Conservation (phyloP, 1,140 invertebrate genomes). For the Platyura marginata region DNA sequence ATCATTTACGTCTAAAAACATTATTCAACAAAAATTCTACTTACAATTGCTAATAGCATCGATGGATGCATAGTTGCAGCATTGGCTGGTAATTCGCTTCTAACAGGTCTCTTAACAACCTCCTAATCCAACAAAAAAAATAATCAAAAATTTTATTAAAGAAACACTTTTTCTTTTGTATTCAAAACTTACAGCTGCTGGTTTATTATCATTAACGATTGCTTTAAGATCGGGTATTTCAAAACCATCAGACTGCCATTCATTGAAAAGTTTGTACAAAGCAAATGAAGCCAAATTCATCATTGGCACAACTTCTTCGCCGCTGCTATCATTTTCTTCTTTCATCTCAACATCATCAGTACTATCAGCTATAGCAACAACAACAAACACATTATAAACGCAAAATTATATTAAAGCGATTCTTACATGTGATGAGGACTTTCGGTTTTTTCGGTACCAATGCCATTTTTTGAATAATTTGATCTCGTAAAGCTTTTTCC, state of each 20-base stretch:
- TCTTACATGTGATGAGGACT: background rate
- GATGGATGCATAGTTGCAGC: conserved; percentile 45
- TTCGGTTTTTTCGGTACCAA: conserved; percentile 20
- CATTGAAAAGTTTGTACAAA: conserved; percentile 51
- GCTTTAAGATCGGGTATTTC: conserved; percentile 30
- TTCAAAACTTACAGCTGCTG: background rate
- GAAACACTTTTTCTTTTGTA: background rate
- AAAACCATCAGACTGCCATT: conserved; percentile 53
- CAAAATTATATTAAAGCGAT: background rate
- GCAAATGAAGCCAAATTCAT: conserved; percentile 55
- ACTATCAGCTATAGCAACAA: conserved; percentile 6
- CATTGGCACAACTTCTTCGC: conserved; percentile 43
- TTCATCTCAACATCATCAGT: conserved; percentile 10
- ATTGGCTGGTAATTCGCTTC: conserved; percentile 33
- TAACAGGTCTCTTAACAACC: no score
- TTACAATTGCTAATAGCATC: conserved; percentile 38
- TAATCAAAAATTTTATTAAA: no score
- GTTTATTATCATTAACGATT: background rate
- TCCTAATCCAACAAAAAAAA: no score
- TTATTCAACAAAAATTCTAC: background rate
- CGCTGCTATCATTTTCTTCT: conserved; percentile 11
- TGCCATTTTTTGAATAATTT: conserved; percentile 46
- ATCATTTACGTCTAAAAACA: no score
- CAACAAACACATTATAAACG: background rate
- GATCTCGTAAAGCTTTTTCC: conserved; percentile 49